These are phyloP conservation scores for Apus apus DNA, from an alignment of 2,113 vertebrate species.

Conservation along the genomic window DNA sequence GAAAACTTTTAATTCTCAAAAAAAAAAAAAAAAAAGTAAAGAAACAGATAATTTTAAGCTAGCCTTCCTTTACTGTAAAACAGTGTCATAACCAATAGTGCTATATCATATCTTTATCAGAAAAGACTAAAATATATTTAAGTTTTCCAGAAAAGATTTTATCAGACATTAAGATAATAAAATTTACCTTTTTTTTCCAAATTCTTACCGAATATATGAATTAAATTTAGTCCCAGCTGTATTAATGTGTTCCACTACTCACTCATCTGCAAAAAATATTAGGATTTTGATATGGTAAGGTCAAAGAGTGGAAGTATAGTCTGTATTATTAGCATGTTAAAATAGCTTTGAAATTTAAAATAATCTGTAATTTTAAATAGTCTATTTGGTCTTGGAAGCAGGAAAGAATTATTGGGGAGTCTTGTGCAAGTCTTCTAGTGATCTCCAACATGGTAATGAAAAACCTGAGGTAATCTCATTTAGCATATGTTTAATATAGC, in stretches of 20 bases:
- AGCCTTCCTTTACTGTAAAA: neutral
- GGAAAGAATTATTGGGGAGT: neutral
- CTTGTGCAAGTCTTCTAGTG: neutral
- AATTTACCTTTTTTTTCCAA: neutral
- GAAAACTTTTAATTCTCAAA: neutral
- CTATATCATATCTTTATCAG: neutral
- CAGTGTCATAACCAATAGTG: neutral
- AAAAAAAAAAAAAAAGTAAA: neutral
- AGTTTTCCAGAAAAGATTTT: neutral
- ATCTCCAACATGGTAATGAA: neutral
- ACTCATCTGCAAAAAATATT: neutral
- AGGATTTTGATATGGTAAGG: neutral
- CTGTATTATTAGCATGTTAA: neutral
- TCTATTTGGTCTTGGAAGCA: neutral
- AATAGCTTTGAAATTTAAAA: neutral
- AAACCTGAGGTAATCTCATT: neutral
- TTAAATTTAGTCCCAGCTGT: neutral
- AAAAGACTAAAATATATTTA: neutral
- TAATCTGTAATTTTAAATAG: neutral
- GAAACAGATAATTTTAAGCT: neutral
- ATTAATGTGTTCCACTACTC: neutral
- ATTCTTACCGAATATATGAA: neutral
- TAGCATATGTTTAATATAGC: neutral
- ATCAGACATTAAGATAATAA: neutral
- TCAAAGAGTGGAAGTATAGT: neutral